Conservation (phyloP, 1,140 invertebrate species). For the Saccostrea cuccullata region DNA sequence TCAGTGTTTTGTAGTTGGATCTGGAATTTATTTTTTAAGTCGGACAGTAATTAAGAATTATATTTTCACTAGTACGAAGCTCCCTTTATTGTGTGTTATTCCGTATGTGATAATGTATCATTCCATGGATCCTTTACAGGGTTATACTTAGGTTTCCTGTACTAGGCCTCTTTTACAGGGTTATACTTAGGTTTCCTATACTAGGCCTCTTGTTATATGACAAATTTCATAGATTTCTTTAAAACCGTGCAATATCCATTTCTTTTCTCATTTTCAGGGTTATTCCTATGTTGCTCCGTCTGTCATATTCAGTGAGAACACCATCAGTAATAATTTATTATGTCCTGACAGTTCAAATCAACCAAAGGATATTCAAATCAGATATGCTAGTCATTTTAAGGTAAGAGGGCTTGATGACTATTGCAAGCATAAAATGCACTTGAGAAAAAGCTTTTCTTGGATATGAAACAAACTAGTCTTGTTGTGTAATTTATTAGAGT, state of each 20-base stretch:
- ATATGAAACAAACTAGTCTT: background rate
- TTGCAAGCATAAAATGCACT: too few species aligned
- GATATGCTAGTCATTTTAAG: conserved; percentile 79
- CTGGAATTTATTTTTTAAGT: too few species aligned
- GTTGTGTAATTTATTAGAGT: background rate
- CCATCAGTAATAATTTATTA: conserved; percentile 87
- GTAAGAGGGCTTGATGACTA: conserved; percentile 70
- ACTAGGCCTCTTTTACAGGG: too few species aligned
- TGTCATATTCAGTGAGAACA: conserved; percentile 91
- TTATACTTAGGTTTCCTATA: too few species aligned
- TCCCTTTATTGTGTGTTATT: too few species aligned
- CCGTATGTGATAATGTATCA: too few species aligned
- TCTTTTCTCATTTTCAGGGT: conserved; percentile 81
- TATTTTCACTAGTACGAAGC: background rate
- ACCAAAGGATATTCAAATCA: conserved; percentile 76
- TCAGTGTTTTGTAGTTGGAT: too few species aligned
- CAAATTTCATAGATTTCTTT: background rate
- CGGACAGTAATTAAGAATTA: background rate
- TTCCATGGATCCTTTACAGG: too few species aligned
- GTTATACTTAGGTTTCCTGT: too few species aligned
- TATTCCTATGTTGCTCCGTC: conserved; percentile 98
- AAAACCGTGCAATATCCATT: background rate
- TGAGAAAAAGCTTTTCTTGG: too few species aligned
- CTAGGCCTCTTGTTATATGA: too few species aligned
- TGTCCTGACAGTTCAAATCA: conserved; percentile 78